A percentile compares a stretch with the other conserved stretches of the same genome.
These are phyloP conservation scores for Ahaetulla prasina DNA, from an alignment of 2,113 vertebrate species.

Conservation along the genomic window DNA sequence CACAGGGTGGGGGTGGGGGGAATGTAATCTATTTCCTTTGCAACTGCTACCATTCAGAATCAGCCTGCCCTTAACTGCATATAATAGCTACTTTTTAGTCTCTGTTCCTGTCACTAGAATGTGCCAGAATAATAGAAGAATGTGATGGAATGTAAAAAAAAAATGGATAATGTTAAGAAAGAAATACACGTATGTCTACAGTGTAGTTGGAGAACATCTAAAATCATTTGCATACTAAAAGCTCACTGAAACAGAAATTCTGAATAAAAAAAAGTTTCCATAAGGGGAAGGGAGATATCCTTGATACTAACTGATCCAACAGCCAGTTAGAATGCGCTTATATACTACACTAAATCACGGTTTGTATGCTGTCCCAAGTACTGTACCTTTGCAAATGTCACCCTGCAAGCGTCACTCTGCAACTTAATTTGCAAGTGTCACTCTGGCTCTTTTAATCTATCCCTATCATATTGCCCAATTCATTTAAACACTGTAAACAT, in stretches of 20 bases:
- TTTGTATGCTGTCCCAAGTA: not conserved
- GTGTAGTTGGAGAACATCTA: not conserved
- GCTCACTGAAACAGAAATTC: not conserved
- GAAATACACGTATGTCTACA: not conserved
- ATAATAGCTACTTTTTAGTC: not conserved
- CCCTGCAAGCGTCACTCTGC: not conserved
- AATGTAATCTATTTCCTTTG: not conserved
- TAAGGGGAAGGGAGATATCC: not conserved
- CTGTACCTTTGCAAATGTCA: not conserved
- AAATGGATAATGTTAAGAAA: not conserved
- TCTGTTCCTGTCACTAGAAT: not conserved
- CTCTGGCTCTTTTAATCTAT: not conserved
- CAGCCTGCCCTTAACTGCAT: not conserved
- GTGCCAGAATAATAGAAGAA: not conserved
- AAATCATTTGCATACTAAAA: not conserved
- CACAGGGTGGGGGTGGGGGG: rapidly evolving
- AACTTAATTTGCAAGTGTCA: not conserved
- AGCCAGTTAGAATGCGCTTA: not conserved
- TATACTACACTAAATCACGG: not conserved
- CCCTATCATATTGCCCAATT: not conserved
- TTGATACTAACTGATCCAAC: not conserved
- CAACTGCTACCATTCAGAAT: not conserved
- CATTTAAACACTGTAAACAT: not conserved
- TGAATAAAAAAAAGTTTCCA: not conserved
- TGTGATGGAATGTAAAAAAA: not conserved